Evolutionary conservation across 2,113 vertebrate species (phyloP), one percentile per base, ranked within the genome.

Genomic region (Neodontobutis hainanensis): DNA sequence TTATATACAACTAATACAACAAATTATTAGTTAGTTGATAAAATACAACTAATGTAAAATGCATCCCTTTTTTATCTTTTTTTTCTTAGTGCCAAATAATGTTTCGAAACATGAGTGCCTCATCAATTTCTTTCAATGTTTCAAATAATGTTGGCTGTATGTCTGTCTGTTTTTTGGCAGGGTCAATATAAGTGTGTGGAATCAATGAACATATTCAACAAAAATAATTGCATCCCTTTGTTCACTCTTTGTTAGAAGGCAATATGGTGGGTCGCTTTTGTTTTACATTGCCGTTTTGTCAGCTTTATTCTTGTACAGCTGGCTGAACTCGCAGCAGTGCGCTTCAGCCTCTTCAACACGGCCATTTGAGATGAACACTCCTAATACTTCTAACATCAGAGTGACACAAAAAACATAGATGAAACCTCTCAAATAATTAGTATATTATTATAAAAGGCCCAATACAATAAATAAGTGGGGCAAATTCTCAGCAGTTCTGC

Each of bases 401-500:
- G 77, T 68, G 62, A 52, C 51, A 60, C 61, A 43, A 53, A 66
- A n/a, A 70, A 48, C 58, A 57, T 12, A 61, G 73, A 80, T 63
- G 47, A 70, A 52, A 76, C 71, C 68, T 58, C 51, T 15, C 43
- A 61, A 52, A 43, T 59, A 65, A 77, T 84, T 76, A 67, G 38
- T 43, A 43, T 43, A 43, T 43, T 8, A 8, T 3, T 11, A 43
- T 6, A 43, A 8, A 43, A 43, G 19, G 19, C 10, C 2, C 10
- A 43, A 43, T 3, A 43, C 10, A 64, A 34, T 56, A 80, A 6
- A 9, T 76, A 80, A 64, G 74, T 7, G 50, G 61, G 60, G 43
- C 61, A 82, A 76, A 82, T 75, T 72, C 63, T 62, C 68, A 14
- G 34, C 75, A 70, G 53, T 83, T 81, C 79, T 66, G 75, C 62